Conservation (phyloP, 2,797 vertebrate genomes). For the Cuculus canorus region DNA sequence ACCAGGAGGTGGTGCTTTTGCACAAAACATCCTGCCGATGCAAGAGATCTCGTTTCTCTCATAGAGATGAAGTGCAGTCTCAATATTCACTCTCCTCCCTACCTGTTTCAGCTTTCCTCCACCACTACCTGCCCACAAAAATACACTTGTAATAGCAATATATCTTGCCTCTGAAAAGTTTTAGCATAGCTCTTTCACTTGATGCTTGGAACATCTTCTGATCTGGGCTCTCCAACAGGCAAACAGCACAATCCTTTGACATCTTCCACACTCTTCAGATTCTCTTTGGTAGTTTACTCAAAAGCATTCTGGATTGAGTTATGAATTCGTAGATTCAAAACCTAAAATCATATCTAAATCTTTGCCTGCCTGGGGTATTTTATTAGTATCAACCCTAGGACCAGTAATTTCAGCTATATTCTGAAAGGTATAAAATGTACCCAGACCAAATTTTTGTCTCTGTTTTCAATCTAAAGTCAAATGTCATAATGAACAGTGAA, state of each 20-base stretch:
- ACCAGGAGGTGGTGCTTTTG: constrained; percentile 82
- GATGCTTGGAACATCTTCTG: neutral
- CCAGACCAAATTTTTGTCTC: neutral
- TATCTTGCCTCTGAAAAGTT: neutral
- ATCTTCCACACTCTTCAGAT: neutral
- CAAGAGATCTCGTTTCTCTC: constrained; percentile 25
- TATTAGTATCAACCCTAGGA: neutral
- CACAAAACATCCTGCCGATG: constrained; percentile 65
- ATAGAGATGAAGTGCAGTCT: neutral
- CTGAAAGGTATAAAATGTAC: neutral
- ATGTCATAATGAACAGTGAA: neutral
- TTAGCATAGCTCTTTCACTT: neutral
- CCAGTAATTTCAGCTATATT: neutral
- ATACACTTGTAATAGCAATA: neutral
- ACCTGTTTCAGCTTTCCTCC: neutral
- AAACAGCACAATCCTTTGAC: neutral
- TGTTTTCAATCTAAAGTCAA: neutral
- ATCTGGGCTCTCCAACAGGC: neutral
- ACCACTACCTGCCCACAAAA: neutral
- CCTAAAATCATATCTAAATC: neutral
- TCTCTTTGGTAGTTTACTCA: neutral
- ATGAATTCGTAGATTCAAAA: neutral
- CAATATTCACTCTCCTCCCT: neutral
- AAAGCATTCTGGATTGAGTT: neutral
- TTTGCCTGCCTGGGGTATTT: neutral